phyloP scores from a whole-genome alignment of 1,140 invertebrate genomes.

The Dreissena rostriformis region DNA sequence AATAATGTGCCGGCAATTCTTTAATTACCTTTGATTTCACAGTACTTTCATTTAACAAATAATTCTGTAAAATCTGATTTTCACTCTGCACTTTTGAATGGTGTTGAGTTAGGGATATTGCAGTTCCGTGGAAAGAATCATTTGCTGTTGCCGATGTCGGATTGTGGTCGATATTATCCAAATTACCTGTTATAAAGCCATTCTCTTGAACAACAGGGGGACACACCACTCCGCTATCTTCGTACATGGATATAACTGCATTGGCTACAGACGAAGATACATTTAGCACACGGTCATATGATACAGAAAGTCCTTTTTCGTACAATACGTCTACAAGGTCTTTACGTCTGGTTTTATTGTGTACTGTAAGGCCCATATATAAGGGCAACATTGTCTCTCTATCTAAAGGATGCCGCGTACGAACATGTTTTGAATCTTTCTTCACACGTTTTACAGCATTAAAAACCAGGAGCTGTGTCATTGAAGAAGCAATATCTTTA shows the following conservation, averaged over 20 bases:
- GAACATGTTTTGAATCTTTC: not conserved
- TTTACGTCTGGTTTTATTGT: conserved; percentile 32
- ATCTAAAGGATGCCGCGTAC: not conserved
- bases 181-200: not conserved
- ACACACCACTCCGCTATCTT: conserved; percentile 15
- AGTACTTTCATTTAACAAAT: too few species aligned
- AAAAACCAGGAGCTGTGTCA: not conserved
- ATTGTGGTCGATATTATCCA: not conserved
- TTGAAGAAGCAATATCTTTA: not conserved
- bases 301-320: conserved; percentile 19
- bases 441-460: not conserved
- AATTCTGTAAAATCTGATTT: too few species aligned
- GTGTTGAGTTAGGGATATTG: not conserved
- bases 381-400: conserved; percentile 19
- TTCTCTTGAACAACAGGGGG: not conserved
- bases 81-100: not conserved
- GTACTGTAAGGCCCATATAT: conserved; percentile 20
- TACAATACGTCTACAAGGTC: conserved; percentile 23
- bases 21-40: too few species aligned
- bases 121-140: not conserved
- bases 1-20: too few species aligned
- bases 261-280: conserved; percentile 28
- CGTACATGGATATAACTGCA: conserved; percentile 26
- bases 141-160: not conserved
- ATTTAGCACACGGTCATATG: conserved; percentile 42